phyloP scores from a whole-genome alignment of 2,113 vertebrate genomes.

The Heptranchias perlo region DNA sequence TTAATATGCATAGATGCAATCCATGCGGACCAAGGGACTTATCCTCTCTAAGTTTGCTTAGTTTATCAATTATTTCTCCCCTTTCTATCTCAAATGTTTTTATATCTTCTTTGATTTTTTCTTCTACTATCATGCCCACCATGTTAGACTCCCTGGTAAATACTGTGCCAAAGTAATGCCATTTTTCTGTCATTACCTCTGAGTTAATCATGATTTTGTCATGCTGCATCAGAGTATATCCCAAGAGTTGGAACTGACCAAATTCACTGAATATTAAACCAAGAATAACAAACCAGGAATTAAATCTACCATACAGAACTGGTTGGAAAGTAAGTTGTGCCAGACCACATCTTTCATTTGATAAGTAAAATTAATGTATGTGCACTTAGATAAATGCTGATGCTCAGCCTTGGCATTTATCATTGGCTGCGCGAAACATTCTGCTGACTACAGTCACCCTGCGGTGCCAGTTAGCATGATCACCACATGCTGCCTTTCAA shows the following conservation, averaged over 20 bases:
- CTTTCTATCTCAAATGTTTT: too few species aligned
- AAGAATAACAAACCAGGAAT: neutral
- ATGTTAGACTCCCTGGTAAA: too few species aligned
- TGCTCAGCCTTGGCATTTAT: constrained; percentile 5
- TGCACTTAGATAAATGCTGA: neutral
- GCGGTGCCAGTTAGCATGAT: neutral
- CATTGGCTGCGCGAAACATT: neutral
- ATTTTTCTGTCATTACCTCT: too few species aligned
- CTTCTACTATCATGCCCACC: too few species aligned
- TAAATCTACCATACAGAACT: neutral
- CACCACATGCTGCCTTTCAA: neutral
- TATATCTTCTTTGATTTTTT: too few species aligned
- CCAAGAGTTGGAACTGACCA: neutral
- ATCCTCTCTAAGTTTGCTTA: too few species aligned
- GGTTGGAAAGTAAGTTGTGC: neutral
- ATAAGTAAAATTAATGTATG: constrained; percentile 3
- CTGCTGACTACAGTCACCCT: neutral
- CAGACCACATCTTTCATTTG: too few species aligned
- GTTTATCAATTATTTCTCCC: too few species aligned
- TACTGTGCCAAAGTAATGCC: too few species aligned
- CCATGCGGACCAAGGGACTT: too few species aligned
- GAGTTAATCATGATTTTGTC: too few species aligned
- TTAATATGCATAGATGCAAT: too few species aligned
- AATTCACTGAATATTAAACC: neutral
- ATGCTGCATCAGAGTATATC: neutral